A percentile compares a stretch with the other conserved stretches of the same genome.
phyloP scores from a whole-genome alignment of 1,140 invertebrate species.

The Bombus confusus region DNA sequence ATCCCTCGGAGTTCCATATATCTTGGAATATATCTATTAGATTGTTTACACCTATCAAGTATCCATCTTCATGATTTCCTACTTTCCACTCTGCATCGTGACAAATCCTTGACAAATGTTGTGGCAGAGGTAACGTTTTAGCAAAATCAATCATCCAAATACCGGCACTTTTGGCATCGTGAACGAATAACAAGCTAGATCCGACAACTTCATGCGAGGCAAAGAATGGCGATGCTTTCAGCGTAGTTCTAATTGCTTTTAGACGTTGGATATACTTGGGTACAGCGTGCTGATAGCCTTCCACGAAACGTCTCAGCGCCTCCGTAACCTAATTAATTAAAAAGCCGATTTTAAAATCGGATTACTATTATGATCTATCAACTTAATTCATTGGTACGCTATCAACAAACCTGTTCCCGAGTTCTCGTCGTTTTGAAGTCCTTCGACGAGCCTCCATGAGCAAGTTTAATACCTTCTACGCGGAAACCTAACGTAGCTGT shows the following conservation, averaged over 20 bases:
- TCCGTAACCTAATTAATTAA: conserved; percentile 86
- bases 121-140: conserved; percentile 94
- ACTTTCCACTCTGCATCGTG: conserved; percentile 95
- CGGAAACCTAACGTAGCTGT: conserved; percentile 97
- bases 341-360: not conserved
- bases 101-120: conserved; percentile 86
- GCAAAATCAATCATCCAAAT: conserved; percentile 99
- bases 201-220: conserved; percentile 97
- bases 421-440: conserved; percentile 98
- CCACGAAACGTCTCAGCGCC: conserved; percentile 92
- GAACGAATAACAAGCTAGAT: conserved; percentile 97
- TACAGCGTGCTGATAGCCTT: conserved; percentile 89
- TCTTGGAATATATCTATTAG: conserved; percentile 92
- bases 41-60: conserved; percentile 96
- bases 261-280: conserved; percentile 92
- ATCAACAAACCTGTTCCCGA: conserved; percentile 84
- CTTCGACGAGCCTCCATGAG: conserved; percentile 94
- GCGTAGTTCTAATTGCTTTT: conserved; percentile 90
- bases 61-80: conserved; percentile 99
- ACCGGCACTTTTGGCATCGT: conserved; percentile 93
- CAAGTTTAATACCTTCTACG: conserved; percentile 96
- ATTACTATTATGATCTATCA: not conserved
- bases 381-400: not conserved
- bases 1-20: conserved; percentile 53
- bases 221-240: conserved; percentile 94